These are phyloP conservation scores for Uria aalge DNA, from an alignment of 2,113 vertebrate genomes.

Conservation along the genomic window DNA sequence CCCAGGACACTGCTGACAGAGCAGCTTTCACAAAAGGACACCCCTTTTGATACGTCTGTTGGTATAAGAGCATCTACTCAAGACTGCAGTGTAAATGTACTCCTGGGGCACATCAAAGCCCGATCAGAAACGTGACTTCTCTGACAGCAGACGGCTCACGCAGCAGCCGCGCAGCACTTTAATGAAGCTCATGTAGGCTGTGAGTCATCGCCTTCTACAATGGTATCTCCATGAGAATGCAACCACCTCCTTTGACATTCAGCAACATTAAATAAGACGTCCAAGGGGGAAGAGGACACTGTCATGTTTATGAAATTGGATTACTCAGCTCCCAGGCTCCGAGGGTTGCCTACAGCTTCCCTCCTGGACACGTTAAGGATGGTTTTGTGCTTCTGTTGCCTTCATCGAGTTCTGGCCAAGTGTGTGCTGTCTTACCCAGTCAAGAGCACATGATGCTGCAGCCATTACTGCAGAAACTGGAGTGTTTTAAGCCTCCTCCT, in stretches of 20 bases:
- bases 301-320: background rate
- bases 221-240: background rate
- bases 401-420: background rate
- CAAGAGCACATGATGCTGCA: background rate
- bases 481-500: constrained; percentile 26
- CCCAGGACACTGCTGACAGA: background rate
- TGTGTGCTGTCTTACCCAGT: background rate
- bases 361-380: background rate
- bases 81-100: background rate
- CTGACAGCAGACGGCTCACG: background rate
- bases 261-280: background rate
- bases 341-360: background rate
- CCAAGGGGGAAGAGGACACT: background rate
- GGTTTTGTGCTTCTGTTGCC: background rate
- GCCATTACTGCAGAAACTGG: background rate
- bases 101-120: background rate
- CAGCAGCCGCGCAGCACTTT: background rate
- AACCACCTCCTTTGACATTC: background rate
- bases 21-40: background rate
- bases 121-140: background rate
- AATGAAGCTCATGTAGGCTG: background rate
- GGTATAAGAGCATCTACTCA: background rate
- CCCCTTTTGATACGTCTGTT: accelerated
- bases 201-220: background rate
- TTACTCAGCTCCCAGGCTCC: background rate